These are phyloP conservation scores for Pantherophis vulpinus DNA, from an alignment of 2,797 vertebrate genomes.

Conservation along the genomic window DNA sequence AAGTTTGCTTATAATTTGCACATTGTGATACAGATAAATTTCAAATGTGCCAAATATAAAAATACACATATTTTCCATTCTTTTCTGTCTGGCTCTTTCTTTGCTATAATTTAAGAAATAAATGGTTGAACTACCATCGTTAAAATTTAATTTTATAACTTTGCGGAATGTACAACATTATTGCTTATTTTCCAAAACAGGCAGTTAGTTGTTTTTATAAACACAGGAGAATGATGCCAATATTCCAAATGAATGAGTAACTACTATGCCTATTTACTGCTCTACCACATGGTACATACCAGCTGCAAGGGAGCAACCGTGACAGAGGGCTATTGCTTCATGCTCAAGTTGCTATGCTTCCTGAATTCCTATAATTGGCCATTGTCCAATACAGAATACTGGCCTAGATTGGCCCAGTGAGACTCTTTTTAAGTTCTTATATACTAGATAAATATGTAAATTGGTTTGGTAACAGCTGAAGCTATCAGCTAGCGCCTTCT, in stretches of 20 bases:
- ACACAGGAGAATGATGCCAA: slow-evolving; percentile 13
- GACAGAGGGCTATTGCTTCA: background rate
- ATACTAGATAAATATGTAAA: background rate
- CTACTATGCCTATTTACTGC: background rate
- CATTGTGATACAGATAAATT: slow-evolving; percentile 14
- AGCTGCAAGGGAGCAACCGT: background rate
- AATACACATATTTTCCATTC: background rate
- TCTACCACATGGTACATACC: background rate
- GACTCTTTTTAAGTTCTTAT: background rate
- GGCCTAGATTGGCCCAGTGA: background rate
- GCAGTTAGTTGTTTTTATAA: slow-evolving; percentile 26
- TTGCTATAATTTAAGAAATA: slow-evolving; percentile 16
- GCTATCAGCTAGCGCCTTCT: background rate
- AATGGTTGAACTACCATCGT: background rate
- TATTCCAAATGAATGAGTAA: background rate
- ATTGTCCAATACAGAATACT: slow-evolving; percentile 1
- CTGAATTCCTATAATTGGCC: background rate
- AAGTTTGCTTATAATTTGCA: background rate
- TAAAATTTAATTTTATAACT: slow-evolving; percentile 9
- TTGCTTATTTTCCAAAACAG: slow-evolving; percentile 38
- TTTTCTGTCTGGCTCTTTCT: background rate
- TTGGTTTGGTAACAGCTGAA: background rate
- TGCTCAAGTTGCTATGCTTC: background rate
- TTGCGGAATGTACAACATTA: background rate
- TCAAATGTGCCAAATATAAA: slow-evolving; percentile 19